These are phyloP conservation scores for Rhabdomys dilectus DNA, from an alignment of 2,113 vertebrate genomes.

Conservation along the genomic window DNA sequence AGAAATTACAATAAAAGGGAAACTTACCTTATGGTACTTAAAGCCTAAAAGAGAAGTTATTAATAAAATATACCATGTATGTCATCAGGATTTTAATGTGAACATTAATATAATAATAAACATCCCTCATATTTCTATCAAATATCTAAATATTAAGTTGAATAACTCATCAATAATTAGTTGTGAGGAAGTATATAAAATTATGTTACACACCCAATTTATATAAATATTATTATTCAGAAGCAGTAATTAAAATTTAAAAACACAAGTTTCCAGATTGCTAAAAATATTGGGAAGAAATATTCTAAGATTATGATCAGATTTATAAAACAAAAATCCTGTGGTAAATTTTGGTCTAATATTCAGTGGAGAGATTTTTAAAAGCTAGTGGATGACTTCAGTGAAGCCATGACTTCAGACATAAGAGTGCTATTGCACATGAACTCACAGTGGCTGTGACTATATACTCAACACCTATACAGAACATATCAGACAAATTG, in stretches of 20 bases:
- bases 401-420: not conserved
- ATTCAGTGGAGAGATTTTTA: not conserved
- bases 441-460: not conserved
- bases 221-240: not conserved
- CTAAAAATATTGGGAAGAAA: not conserved
- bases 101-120: not conserved
- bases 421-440: not conserved
- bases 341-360: not conserved
- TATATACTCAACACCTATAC: not conserved
- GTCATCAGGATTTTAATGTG: not conserved
- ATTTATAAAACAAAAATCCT: not conserved
- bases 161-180: not conserved
- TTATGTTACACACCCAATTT: not conserved
- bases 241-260: not conserved
- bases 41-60: not conserved
- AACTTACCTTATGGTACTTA: not conserved
- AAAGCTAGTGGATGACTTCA: not conserved
- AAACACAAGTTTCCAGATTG: not conserved
- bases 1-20: not conserved
- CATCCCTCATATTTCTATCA: not conserved
- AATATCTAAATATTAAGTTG: not conserved
- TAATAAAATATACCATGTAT: not conserved
- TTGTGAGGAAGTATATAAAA: not conserved
- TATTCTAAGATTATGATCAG: not conserved
- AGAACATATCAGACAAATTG: not conserved